phyloP scores from a whole-genome alignment of 1,140 invertebrate genomes.

The Euura saliciscinereae region DNA sequence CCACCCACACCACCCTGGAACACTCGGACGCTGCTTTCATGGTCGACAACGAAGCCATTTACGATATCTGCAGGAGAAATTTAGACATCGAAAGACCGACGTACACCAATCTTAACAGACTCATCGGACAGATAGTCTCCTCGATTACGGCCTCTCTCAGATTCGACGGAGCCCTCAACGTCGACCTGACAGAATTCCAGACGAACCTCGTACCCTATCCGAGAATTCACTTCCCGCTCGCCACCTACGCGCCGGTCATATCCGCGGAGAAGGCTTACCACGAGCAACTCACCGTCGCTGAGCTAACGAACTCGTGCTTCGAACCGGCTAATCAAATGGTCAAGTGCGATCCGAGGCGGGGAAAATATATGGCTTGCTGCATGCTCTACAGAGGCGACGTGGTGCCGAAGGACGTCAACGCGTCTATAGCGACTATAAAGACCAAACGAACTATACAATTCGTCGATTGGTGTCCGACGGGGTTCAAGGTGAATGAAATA shows the following conservation, averaged over 20 bases:
- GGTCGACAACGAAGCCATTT: slow-evolving; percentile 77
- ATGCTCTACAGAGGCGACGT: slow-evolving; percentile 69
- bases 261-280: slow-evolving; percentile 63
- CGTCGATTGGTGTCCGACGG: slow-evolving; percentile 68
- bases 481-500: slow-evolving; percentile 57
- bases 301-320: slow-evolving; percentile 74
- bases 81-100: slow-evolving; percentile 70
- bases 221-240: slow-evolving; percentile 68
- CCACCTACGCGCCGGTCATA: slow-evolving; percentile 67
- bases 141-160: slow-evolving; percentile 66
- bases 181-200: slow-evolving; percentile 65
- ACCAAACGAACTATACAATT: slow-evolving; percentile 70
- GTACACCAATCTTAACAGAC: slow-evolving; percentile 70
- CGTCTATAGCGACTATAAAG: slow-evolving; percentile 69
- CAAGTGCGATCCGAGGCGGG: slow-evolving; percentile 65
- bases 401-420: slow-evolving; percentile 73
- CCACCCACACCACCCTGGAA: slow-evolving; percentile 74
- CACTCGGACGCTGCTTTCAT: slow-evolving; percentile 72
- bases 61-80: slow-evolving; percentile 72
- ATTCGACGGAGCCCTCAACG: slow-evolving; percentile 41
- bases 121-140: slow-evolving; percentile 69
- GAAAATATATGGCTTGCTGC: slow-evolving; percentile 70
- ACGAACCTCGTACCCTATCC: slow-evolving; percentile 69
- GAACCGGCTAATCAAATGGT: slow-evolving; percentile 73
- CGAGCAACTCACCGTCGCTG: slow-evolving; percentile 64